These are phyloP conservation scores for Phallusia fumigata DNA, from an alignment of 23 tunicate species.

Conservation along the genomic window DNA sequence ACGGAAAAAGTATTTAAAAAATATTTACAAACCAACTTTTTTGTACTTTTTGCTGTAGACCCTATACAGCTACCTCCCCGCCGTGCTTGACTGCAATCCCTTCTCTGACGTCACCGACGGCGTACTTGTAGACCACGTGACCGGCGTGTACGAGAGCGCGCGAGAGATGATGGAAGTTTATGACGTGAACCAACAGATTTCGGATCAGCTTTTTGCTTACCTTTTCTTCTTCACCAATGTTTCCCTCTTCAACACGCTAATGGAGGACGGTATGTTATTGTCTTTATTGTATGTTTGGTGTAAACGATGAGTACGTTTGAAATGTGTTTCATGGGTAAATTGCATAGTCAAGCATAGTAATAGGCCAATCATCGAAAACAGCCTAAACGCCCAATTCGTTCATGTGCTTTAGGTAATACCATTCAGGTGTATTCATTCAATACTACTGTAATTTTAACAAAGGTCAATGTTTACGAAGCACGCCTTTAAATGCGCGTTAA, in stretches of 20 bases:
- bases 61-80: conserved; percentile 69
- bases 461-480: too few species aligned
- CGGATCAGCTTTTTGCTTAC: conserved; percentile 79
- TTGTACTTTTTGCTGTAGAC: conserved; percentile 30
- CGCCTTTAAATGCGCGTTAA: too few species aligned
- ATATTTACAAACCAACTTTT: too few species aligned
- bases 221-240: conserved; percentile 92
- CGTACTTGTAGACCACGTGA: conserved; percentile 34
- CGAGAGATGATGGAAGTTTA: conserved; percentile 50
- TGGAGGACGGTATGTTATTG: conserved; percentile 83
- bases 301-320: neutral
- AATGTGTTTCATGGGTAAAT: too few species aligned
- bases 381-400: too few species aligned
- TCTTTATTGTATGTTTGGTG: neutral
- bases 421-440: too few species aligned
- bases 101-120: conserved; percentile 47
- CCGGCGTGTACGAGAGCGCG: conserved; percentile 56
- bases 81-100: conserved; percentile 80
- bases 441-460: too few species aligned
- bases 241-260: conserved; percentile 87
- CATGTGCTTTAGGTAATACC: too few species aligned
- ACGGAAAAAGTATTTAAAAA: too few species aligned
- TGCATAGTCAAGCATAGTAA: too few species aligned
- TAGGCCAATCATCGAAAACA: too few species aligned
- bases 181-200: conserved; percentile 59